Base-by-base conservation (phyloP, 1,140 invertebrate genomes). In the Drosophila bifasciata region DNA sequence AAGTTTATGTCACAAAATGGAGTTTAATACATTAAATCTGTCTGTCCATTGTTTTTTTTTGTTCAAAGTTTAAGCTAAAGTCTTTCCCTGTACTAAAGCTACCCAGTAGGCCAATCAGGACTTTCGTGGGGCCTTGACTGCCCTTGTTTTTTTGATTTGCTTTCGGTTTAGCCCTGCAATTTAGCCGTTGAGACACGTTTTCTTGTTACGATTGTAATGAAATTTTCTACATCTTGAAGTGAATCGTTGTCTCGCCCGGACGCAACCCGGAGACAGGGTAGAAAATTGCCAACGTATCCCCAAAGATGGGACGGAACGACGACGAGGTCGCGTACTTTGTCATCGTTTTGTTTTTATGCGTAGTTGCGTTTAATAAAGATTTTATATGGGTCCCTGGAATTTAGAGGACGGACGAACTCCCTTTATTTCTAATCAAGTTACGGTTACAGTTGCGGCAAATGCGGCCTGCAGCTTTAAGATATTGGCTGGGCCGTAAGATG, bases 321-420 rank as follows among this genome's bases (percentile, higher is more conserved):
- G 58, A 66, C 72, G 57, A 57, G 56, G 72, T 76, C 83, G 81
- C 84, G 78, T 81, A 83, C 79, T 86, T 88, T 86, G 83, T 86
- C 83, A 86, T 86, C 83, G 70, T 83, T 86, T 86, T 78, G 76
- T 79, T 86, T 86, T 86, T 88, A 88, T 88, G 84, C 75, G 69
- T 86, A 88, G 83, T 86, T 86, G 81, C 77, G 83, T 86, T 86
- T 86, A 86, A 86, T 86, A 86, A 86, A 88, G 77, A 78, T 86
- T 86, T 88, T 86, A 77, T 85, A 74, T 74, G 63, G 41, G 41
- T n/a, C 40, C 28, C 17, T 32, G 36, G 51, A 70, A 48, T 59
- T 36, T 21, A 32, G 13, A 16, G 13, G n/a, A n/a, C n/a, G 41
- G 49, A 52, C 2, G 40, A 15, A 46, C 16, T 40, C 11, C 45